These are phyloP conservation scores for Puntigrus tetrazona DNA, from an alignment of 2,113 vertebrate genomes.

Conservation along the genomic window DNA sequence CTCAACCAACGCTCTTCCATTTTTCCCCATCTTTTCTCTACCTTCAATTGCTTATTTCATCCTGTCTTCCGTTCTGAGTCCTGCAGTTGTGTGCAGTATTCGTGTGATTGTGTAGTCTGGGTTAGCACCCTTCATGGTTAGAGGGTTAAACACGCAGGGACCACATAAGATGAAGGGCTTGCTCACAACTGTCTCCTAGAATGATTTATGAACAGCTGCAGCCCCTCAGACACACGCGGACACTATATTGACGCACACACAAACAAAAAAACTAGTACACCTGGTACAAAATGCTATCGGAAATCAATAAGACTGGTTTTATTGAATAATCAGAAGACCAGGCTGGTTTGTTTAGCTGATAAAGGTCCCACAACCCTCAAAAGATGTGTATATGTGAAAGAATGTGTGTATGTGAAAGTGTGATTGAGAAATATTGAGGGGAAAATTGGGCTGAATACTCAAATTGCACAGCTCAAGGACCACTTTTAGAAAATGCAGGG, in stretches of 20 bases:
- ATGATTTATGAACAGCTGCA: slow-evolving; percentile 28
- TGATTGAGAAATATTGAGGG: not conserved
- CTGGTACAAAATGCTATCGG: not conserved
- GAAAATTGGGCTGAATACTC: not conserved
- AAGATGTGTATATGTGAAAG: no score
- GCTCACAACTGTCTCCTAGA: slow-evolving; percentile 33
- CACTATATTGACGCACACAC: not conserved
- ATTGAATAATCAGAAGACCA: slow-evolving; percentile 28
- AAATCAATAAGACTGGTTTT: slow-evolving; percentile 19
- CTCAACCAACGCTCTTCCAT: not conserved
- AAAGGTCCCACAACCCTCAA: slow-evolving; percentile 17
- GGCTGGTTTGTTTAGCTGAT: slow-evolving; percentile 33
- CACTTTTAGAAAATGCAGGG: not conserved
- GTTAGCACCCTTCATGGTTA: slow-evolving; percentile 29
- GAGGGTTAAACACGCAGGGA: slow-evolving; percentile 32
- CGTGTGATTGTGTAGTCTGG: not conserved
- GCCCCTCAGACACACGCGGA: not conserved
- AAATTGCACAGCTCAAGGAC: not conserved
- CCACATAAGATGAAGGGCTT: slow-evolving; percentile 21
- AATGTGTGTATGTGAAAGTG: not conserved
- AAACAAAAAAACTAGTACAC: slow-evolving; percentile 12
- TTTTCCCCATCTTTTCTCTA: not conserved
- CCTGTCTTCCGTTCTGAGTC: not conserved
- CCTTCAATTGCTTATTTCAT: not conserved
- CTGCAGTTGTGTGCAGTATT: not conserved